Base-by-base conservation (phyloP, 2,113 vertebrate genomes). In the Elephas maximus region DNA sequence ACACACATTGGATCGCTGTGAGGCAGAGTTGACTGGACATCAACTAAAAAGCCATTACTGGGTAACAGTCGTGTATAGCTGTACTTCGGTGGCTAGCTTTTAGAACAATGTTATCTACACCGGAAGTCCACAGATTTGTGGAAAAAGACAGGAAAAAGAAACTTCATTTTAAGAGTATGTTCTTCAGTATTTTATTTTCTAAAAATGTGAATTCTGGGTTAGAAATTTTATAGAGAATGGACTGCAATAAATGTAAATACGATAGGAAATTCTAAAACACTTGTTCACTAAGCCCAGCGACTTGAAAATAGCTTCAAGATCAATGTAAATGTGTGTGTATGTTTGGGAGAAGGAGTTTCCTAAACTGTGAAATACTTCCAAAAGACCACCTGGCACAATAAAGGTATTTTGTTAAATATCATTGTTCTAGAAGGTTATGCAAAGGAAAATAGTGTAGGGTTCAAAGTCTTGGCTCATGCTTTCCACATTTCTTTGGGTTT, bases 161-260 rank as follows among this genome's bases (percentile, higher is more conserved):
- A 2, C 10, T 80, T 69, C 78, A 82, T 92, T 97, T 98, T 94
- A 87, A 79, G 20, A 14, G 51, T 96, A 97, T 97, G 74, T 77
- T 94, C 96, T 97, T 97, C 93, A 98, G 81, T 94, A 97, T 98
- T 98, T 96, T 96, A 91, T 79, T 97, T 97, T 97, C 89, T 96
- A 95, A 53, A 57, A 84, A 92, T 5, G n/a, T 97, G 93, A 96
- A 57, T 97, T 97, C 95, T 97, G 98, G 94, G 0, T 76, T 82
- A 77, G 57, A 69, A 30, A 97, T 97, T 98, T 98, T 96, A 91
- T 95, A 96, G 91, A 97, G 91, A 97, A 96, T 96, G 97, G 92
- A 94, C 96, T 87, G 44, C 89, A 98, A 96, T 96, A 97, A 88
- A 85, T 96, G 76, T 88, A 93, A 87, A 97, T 95, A 85, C 74